phyloP scores from a whole-genome alignment of 2,797 vertebrate species.

The Pantherophis alleghaniensis region DNA sequence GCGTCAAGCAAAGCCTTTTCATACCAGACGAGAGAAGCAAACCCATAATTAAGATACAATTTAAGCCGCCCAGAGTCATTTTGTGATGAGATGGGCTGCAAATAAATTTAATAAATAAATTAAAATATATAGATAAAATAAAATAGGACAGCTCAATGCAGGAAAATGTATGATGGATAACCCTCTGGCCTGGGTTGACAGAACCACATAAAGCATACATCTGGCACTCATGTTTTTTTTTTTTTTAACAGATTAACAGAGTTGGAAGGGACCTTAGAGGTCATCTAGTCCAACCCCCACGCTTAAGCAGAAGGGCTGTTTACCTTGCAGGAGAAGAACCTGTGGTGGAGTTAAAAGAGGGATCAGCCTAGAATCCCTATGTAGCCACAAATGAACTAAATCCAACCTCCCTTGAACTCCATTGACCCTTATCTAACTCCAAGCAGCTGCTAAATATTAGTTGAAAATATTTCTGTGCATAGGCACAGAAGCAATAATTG shows the following conservation, averaged over 20 bases:
- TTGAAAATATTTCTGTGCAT: neutral
- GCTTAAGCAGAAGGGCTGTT: neutral
- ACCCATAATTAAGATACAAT: conserved; percentile 6
- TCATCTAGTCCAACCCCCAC: no score
- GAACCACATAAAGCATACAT: neutral
- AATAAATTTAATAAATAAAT: neutral
- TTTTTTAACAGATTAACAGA: no score
- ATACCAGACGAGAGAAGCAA: neutral
- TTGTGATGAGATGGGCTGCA: neutral
- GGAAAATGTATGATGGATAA: neutral
- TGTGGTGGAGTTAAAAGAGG: neutral
- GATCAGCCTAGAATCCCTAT: neutral
- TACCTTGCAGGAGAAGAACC: neutral
- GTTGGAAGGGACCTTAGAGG: no score
- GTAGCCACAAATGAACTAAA: neutral
- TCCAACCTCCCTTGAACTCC: neutral
- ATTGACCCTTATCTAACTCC: neutral
- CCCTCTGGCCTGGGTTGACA: neutral
- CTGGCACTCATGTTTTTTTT: neutral
- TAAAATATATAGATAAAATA: neutral
- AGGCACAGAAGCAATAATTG: neutral
- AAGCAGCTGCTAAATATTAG: neutral
- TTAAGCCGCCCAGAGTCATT: neutral
- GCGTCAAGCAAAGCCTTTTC: neutral
- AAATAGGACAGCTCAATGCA: neutral